Base-by-base conservation (phyloP, 1,140 invertebrate species). In the Belonocnema kinseyi region DNA sequence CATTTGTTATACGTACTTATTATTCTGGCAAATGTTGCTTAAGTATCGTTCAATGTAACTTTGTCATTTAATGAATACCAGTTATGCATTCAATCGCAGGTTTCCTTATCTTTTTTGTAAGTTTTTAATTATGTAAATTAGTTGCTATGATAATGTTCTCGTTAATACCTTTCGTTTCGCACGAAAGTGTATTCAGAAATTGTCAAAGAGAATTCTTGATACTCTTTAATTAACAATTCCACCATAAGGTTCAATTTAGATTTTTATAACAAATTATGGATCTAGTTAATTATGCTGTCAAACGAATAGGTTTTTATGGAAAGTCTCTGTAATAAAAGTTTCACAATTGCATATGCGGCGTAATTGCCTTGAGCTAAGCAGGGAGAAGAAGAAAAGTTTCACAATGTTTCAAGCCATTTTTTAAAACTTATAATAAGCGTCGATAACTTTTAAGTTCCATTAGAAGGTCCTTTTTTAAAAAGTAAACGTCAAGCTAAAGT, bases 351-450 rank as follows among this genome's bases (percentile, higher is more conserved):
- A 66, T 66, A 66, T 66, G 26, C 61, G 46, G 61, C 61, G 61
- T 66, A 66, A 66, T 66, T 66, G 61, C 61, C 61, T 66, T 33
- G 14, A 66, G 61, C 61, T 66, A 40, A 66, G 61, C 40, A 66
- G 61, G 61, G 61, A 66, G 40, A 66, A 66, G 61, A 66, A 66
- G 61, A 66, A 66, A 66, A 66, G 61, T 66, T 66, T 66, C 26
- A 66, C 61, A 46, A 66, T 66, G 61, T 66, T 66, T 66, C 61
- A 66, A 66, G 61, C n/a, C 61, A 66, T 66, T 66, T 40, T 66
- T 66, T 66, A 40, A 40, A 66, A 66, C 61, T 66, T 66, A 66
- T 66, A 66, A 66, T 66, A 66, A 66, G 61, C 61, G 61, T 66
- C 61, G 61, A 66, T 66, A 66, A 66, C 61, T 66, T 66, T 40